These are phyloP conservation scores for Mola mola DNA, from an alignment of 2,113 vertebrate genomes.

Conservation along the genomic window DNA sequence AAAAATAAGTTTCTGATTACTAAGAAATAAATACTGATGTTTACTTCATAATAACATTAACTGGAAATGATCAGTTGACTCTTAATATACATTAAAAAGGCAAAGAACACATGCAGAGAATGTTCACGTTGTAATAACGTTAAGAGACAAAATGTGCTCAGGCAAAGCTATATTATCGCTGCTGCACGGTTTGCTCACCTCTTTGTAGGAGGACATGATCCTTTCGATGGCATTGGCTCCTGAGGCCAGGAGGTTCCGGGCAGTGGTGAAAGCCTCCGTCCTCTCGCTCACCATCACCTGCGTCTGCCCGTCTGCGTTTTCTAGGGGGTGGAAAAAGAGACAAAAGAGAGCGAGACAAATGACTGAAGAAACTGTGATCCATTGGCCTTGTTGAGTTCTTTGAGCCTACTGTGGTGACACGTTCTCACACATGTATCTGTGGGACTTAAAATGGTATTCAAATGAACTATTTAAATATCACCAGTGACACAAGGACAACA, in stretches of 20 bases:
- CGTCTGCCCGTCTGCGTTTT: constrained; percentile 89
- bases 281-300: constrained; percentile 95
- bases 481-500: not conserved
- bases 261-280: constrained; percentile 97
- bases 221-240: constrained; percentile 97
- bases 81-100: too few species aligned
- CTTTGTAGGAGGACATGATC: constrained; percentile 99
- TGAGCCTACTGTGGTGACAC: not conserved
- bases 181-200: constrained; percentile 78
- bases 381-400: not conserved
- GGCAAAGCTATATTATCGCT: not conserved
- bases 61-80: too few species aligned
- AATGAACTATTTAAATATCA: constrained; percentile 19
- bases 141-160: too few species aligned
- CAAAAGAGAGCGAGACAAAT: too few species aligned
- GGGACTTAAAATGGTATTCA: not conserved
- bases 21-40: too few species aligned
- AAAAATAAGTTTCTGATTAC: too few species aligned
- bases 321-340: constrained; percentile 60
- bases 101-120: too few species aligned
- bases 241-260: constrained; percentile 93
- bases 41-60: too few species aligned
- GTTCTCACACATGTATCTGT: not conserved
- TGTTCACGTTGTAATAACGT: too few species aligned
- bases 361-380: not conserved